Base-by-base conservation (phyloP, 2,113 vertebrate species). In the Serilophus lunatus region DNA sequence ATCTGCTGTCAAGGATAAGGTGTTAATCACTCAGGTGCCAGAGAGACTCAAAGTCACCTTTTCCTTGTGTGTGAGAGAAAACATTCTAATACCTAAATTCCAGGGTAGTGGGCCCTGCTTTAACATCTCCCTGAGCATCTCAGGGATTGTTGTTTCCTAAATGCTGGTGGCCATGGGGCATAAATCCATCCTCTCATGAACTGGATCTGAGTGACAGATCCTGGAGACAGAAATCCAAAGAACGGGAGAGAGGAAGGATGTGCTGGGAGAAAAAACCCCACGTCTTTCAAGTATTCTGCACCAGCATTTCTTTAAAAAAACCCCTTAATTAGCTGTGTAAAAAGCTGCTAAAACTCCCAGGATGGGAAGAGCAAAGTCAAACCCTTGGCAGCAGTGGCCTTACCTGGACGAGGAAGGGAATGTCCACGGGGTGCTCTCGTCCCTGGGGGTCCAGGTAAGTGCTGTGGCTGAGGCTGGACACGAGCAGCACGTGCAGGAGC, bases 371-470 rank as follows among this genome's bases (percentile, higher is more conserved):
- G 36, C 36, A 13, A 18, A 12, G 26, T 18, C 11, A 9, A 40
- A 40, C 60, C 2, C 28, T 4, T 18, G 1, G 8, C 2, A 36
- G 60, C 25, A 2, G n/a, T 7, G 22, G 25, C 16, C 38, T 63
- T 2, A 42, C 60, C 98, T 99, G 99, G 17, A 98, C 61, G 24
- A 99, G 95, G 91, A 99, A 98, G 54, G 97, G 6, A 5, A 96
- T 82, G n/a, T 97, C 98, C 1, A 98, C 93, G 7, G 93, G 80
- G 20, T 94, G 98, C 82, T 98, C 97, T 9, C 96, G 97, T 3
- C 99, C 99, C 1, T 97, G 53, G 24, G 97, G 97, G 44, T 99
- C 98, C 1, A 98, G 18, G 44, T 99, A 99, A 42, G 95, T 96
- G 35, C 98, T 96, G 4, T 94, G 94, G 88, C 98, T 81, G 56